phyloP scores from a whole-genome alignment of 2,888 invertebrate genomes.

The Tipula confusa region DNA sequence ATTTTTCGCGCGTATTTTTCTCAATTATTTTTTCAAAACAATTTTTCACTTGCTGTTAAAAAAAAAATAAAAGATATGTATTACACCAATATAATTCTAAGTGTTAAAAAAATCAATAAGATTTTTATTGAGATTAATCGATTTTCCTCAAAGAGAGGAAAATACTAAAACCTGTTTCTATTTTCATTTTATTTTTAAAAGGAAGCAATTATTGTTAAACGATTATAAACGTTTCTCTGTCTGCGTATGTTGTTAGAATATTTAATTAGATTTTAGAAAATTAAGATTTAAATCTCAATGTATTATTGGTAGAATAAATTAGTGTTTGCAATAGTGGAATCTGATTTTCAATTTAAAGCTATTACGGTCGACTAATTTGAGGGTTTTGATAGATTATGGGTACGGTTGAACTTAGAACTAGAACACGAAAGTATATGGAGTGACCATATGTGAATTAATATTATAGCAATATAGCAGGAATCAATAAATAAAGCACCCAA shows the following conservation, averaged over 20 bases:
- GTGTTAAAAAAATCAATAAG: conserved; percentile 20
- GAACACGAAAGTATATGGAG: too few relatives aligned
- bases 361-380: too few relatives aligned
- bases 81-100: not conserved
- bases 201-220: conserved; percentile 12
- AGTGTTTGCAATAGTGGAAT: too few relatives aligned
- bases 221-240: not conserved
- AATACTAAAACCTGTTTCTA: not conserved
- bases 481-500: not conserved
- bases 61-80: not conserved
- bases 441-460: too few relatives aligned
- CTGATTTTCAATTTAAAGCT: too few relatives aligned
- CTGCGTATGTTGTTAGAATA: not conserved
- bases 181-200: not conserved
- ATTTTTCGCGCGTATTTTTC: not conserved
- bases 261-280: not conserved
- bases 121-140: conserved; percentile 20
- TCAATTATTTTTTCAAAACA: not conserved
- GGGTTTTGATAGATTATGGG: too few relatives aligned
- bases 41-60: not conserved
- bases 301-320: too few relatives aligned
- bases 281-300: not conserved
- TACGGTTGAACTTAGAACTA: too few relatives aligned
- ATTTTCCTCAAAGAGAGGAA: not conserved
- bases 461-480: too few relatives aligned